Percentiles rank a stretch among this genome's conserved stretches.
Conservation (phyloP, 2,113 vertebrate genomes). For the Crypturellus undulatus region DNA sequence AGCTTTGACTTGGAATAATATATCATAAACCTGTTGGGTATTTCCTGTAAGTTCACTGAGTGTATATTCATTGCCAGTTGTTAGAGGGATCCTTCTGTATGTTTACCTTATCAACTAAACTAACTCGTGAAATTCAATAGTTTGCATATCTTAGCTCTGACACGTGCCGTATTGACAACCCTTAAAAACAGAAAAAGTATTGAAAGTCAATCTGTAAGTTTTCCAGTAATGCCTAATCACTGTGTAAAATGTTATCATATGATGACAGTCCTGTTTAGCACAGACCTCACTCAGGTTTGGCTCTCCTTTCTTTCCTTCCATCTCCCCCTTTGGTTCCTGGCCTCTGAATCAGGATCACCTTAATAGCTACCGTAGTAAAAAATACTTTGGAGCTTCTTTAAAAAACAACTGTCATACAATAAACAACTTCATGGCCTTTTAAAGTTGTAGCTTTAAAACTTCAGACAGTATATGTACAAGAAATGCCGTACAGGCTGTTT, state of each 20-base stretch:
- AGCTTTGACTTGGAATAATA: neutral
- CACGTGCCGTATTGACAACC: neutral
- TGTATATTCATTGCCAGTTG: neutral
- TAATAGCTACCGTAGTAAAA: neutral
- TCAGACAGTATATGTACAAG: neutral
- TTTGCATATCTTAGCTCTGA: neutral
- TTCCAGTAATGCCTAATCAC: neutral
- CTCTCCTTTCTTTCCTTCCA: neutral
- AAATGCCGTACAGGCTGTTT: neutral
- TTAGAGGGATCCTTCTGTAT: neutral
- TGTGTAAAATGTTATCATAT: neutral
- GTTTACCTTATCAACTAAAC: neutral
- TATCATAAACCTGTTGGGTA: neutral
- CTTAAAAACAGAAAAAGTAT: neutral
- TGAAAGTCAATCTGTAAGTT: neutral
- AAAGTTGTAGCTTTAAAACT: neutral
- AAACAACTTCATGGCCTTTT: neutral
- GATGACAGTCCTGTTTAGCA: neutral
- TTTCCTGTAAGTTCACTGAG: neutral
- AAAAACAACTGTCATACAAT: neutral
- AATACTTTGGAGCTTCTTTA: neutral
- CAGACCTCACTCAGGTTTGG: neutral
- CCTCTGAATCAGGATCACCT: neutral
- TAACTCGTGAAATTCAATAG: neutral
- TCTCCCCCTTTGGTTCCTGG: no score